Evolutionary conservation across 2,888 invertebrate species (phyloP), one percentile per base, ranked within the genome.

Genomic region (Callosobruchus maculatus): DNA sequence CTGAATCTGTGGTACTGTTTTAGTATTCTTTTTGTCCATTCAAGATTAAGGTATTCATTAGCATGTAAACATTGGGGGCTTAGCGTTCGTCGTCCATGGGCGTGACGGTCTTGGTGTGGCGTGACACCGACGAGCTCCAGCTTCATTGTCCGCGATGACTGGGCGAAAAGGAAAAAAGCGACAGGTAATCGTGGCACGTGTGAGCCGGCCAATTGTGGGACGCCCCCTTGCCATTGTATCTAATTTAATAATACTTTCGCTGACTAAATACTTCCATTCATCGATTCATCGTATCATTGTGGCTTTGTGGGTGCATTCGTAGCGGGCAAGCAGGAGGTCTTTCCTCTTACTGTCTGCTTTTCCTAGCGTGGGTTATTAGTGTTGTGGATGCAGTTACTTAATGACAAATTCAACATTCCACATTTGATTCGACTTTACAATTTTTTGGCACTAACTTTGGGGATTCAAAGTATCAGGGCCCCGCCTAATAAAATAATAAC

Each of bases 201-300:
- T 77, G 77, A 75, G 76, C 78, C 80, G 80, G 80, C 82, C 82
- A 81, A 82, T 82, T 82, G 82, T 81, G 78, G 78, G 79, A 83
- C 84, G 83, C 83, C 84, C 81, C 80, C 83, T 78, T 79, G 79
- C 83, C 80, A 84, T 85, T 84, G 84, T 84, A 78, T 83, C 81
- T 84, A 83, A 84, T 84, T 84, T 84, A 84, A 84, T 84, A 83
- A 84, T 83, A 79, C 82, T 81, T 82, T 80, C 79, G 83, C 83
- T 83, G 83, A 83, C 84, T 85, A 84, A 85, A 84, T 84, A 83
- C 83, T 71, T 78, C 80, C 83, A 84, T 84, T 84, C 83, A 84
- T 82, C 78, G 80, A 79, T 80, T 80, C 81, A 82, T 80, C 79
- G 80, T 83, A 83, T 84, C 83, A 83, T 83, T 83, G 80, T 81